Evolutionary conservation across 2,113 vertebrate genomes (phyloP).

Genomic region (Ictidomys tridecemlineatus): DNA sequence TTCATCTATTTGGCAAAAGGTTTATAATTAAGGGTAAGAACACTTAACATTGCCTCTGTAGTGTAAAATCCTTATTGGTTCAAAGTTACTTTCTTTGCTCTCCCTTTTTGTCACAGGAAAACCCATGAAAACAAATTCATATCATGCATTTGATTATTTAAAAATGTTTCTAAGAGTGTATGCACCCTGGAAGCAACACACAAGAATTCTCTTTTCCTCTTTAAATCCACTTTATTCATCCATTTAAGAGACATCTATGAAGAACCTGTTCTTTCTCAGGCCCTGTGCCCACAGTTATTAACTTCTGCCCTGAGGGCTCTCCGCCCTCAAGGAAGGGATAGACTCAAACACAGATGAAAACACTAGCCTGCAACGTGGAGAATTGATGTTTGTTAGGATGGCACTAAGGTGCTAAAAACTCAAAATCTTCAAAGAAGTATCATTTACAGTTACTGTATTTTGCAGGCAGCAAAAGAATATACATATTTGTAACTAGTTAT

Average conservation of each 20-base stretch:
- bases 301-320: background rate
- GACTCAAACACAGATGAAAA: background rate
- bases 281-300: background rate
- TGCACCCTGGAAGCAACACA: background rate
- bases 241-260: background rate
- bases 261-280: background rate
- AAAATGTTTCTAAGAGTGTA: slow-evolving; percentile 26
- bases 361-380: background rate
- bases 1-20: background rate
- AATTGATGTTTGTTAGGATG: background rate
- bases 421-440: background rate
- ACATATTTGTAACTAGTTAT: slow-evolving; percentile 19
- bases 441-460: background rate
- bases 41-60: background rate
- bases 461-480: background rate
- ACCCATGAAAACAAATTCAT: background rate
- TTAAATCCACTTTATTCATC: background rate
- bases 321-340: background rate
- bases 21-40: background rate
- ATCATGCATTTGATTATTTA: slow-evolving; percentile 35
- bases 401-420: background rate
- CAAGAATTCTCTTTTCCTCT: background rate
- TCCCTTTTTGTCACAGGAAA: slow-evolving; percentile 7
- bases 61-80: background rate
- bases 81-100: slow-evolving; percentile 7